These are phyloP conservation scores for Philaethria dido DNA, from an alignment of 2,888 invertebrate species.

Conservation along the genomic window DNA sequence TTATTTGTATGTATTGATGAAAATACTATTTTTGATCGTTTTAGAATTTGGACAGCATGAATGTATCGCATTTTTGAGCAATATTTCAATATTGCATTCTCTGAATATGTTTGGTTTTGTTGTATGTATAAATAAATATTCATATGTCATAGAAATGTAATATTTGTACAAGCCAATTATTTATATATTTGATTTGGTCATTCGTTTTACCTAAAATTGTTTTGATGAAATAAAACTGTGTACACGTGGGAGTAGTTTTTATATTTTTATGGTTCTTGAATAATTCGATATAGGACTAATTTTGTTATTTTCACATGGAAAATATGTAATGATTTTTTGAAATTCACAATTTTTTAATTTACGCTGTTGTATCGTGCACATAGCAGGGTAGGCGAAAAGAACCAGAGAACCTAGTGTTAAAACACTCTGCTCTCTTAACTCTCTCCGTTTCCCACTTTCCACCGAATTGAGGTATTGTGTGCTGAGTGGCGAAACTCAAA, in stretches of 20 bases:
- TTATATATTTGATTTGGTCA: neutral
- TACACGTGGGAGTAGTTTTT: neutral
- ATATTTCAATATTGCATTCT: conserved; percentile 13
- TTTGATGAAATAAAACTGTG: neutral
- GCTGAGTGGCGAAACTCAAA: too few species aligned
- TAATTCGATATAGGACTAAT: neutral
- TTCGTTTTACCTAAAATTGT: neutral
- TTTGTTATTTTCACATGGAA: too few species aligned
- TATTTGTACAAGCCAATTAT: neutral
- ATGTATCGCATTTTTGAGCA: neutral
- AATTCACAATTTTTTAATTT: too few species aligned
- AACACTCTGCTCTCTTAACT: too few species aligned
- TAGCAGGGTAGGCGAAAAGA: too few species aligned
- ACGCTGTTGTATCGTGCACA: too few species aligned
- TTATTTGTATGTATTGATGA: too few species aligned
- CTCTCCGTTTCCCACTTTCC: too few species aligned
- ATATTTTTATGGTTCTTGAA: neutral
- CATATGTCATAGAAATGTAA: neutral
- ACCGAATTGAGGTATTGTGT: too few species aligned
- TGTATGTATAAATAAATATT: neutral
- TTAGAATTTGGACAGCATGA: neutral
- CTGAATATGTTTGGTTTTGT: neutral
- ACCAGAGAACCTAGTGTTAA: too few species aligned
- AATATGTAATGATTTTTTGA: too few species aligned
- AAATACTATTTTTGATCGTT: neutral